Evolutionary conservation across 2,113 vertebrate genomes (phyloP).

Genomic region (Pitta sordida): DNA sequence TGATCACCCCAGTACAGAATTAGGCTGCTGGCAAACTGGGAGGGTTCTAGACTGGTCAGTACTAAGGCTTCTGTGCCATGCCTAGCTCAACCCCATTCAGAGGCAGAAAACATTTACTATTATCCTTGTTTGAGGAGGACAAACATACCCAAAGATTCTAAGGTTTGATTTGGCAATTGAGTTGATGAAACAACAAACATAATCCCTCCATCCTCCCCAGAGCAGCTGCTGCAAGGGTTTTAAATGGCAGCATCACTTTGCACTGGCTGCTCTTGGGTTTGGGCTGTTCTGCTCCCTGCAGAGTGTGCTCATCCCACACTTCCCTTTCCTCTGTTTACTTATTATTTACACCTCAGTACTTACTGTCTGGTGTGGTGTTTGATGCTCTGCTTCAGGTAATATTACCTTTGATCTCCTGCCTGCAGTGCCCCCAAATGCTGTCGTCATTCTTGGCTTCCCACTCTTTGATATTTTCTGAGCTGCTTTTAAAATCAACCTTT

Average conservation of each 20-base stretch:
- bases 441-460: neutral
- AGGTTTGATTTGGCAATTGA: neutral
- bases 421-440: neutral
- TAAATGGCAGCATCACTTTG: neutral
- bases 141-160: neutral
- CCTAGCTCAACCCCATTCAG: neutral
- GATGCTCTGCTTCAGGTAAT: neutral
- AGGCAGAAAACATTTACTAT: neutral
- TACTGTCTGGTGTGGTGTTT: neutral
- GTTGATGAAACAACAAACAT: neutral
- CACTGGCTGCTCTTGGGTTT: neutral
- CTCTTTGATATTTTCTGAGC: neutral
- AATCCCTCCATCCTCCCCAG: neutral
- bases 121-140: neutral
- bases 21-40: neutral
- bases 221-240: neutral
- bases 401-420: neutral
- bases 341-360: neutral
- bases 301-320: neutral
- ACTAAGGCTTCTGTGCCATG: neutral
- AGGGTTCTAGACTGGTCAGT: neutral
- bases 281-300: neutral
- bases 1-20: neutral
- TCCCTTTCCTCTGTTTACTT: neutral
- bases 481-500: neutral